Conservation (phyloP, 37 sponge, comb jelly and placozoan genomes). For the Bolinopsis microptera region DNA sequence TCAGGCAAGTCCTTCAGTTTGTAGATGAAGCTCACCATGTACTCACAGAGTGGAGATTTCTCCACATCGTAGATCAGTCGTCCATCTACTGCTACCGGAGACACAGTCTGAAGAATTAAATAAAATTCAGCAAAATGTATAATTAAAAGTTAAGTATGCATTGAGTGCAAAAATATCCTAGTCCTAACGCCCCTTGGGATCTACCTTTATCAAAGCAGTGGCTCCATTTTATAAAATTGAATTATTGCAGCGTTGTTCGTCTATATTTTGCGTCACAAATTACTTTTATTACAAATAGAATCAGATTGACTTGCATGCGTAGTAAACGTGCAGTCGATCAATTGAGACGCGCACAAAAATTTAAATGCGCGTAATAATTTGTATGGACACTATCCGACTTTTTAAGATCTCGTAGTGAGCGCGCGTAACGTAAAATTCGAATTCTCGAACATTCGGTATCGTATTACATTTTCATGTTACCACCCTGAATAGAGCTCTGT, state of each 20-base stretch:
- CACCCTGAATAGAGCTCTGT: not conserved
- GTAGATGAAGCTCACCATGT: slow-evolving; percentile 95
- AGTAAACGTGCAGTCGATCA: not conserved
- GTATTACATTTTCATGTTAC: not conserved
- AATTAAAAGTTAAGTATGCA: not conserved
- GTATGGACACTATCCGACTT: slow-evolving; percentile 6
- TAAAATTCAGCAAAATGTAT: too few relatives aligned
- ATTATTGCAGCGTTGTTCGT: too few relatives aligned
- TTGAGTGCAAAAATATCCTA: not conserved
- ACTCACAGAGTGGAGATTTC: slow-evolving; percentile 94
- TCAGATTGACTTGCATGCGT: too few relatives aligned
- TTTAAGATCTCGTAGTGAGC: not conserved
- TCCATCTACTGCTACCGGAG: slow-evolving; percentile 77
- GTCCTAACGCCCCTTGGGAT: too few relatives aligned
- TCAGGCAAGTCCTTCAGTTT: slow-evolving; percentile 87
- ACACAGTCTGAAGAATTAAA: not conserved
- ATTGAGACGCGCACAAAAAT: not conserved
- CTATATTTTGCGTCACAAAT: too few relatives aligned
- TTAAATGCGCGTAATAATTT: not conserved
- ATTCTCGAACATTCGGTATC: not conserved
- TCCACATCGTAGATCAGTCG: slow-evolving; percentile 81
- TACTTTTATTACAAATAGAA: too few relatives aligned
- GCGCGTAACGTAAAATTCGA: not conserved
- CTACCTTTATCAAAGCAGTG: too few relatives aligned
- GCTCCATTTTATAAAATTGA: too few relatives aligned